Percentiles rank a stretch among this genome's conserved stretches.
phyloP scores from a whole-genome alignment of 2,113 vertebrate species.

The Zosterops lateralis region DNA sequence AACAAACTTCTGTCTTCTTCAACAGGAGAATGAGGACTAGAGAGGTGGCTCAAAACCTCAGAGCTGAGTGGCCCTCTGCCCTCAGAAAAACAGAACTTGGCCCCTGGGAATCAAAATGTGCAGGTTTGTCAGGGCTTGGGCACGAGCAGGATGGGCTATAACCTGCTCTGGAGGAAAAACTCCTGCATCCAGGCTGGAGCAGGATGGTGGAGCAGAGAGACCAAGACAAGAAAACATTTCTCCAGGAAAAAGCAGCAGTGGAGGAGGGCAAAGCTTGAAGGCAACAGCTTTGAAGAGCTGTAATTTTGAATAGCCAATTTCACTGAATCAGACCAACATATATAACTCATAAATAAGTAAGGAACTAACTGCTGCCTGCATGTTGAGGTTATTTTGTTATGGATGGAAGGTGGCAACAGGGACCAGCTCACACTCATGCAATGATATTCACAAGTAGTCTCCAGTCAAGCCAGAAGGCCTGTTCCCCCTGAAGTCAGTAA shows the following conservation, averaged over 20 bases:
- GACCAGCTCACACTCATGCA: neutral
- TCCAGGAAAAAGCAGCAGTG: neutral
- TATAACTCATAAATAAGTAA: neutral
- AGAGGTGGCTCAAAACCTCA: neutral
- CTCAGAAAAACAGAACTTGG: neutral
- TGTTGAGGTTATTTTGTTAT: neutral
- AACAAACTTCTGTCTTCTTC: conserved; percentile 2
- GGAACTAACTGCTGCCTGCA: neutral
- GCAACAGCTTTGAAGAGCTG: neutral
- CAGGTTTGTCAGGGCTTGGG: neutral
- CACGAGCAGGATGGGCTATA: neutral
- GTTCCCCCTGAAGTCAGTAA: neutral
- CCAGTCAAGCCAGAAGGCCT: neutral
- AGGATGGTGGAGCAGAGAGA: neutral
- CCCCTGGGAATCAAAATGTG: neutral
- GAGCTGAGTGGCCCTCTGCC: neutral
- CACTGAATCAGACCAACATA: neutral
- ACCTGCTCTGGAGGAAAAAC: neutral
- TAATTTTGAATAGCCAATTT: neutral
- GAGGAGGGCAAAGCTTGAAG: neutral
- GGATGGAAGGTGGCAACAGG: neutral
- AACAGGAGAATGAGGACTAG: neutral
- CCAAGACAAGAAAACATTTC: neutral
- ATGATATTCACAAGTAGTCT: neutral
- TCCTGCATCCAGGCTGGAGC: neutral